Evolutionary conservation across 92 coral and sea anemone species (phyloP), one percentile per base, ranked within the genome.

Genomic region (Meandrina meandrites): DNA sequence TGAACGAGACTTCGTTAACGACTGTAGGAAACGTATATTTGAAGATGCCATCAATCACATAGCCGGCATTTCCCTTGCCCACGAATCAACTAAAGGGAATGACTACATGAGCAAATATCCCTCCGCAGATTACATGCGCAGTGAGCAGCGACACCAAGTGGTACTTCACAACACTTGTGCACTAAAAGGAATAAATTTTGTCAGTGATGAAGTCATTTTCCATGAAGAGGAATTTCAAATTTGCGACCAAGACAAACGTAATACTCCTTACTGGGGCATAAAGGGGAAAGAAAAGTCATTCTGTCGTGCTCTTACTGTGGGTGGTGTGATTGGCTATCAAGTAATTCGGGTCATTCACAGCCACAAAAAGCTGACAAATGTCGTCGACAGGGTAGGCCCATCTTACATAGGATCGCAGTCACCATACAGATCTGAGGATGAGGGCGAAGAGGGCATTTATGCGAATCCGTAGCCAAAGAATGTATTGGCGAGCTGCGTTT

Each of bases 301-400:
- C 73, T 75, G 84, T 66, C 87, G 81, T 31, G 94, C 94, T 1
- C 85, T 91, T n/a, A 56, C 73, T 1, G 73, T 88, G 31, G 64
- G 84, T 76, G 94, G 94, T 48, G 88, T 84, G 35, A 78, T 68
- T 84, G 91, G 94, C 80, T 91, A 88, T 70, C 89, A 85, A 71
- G 81, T 91, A 30, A 88, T 91, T 51, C 75, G 88, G 31, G 69
- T 91, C 17, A 81, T 81, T 0, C 79, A 79, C 51, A 53, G 75
- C 24, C 88, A 88, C 79, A 80, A 84, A 51, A 84, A 80, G 72
- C 82, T 88, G 17, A 80, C 22, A 0, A 91, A 91, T 56, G 91
- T 80, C 27, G 87, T 91, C 79, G 91, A 80, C 28, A 64, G 86
- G 68, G 66, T 78, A 67, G 93, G 86, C n/a, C 86, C 86, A 7